Evolutionary conservation across 2,797 vertebrate genomes (phyloP).

Genomic region (Ctenosaura bakeri): DNA sequence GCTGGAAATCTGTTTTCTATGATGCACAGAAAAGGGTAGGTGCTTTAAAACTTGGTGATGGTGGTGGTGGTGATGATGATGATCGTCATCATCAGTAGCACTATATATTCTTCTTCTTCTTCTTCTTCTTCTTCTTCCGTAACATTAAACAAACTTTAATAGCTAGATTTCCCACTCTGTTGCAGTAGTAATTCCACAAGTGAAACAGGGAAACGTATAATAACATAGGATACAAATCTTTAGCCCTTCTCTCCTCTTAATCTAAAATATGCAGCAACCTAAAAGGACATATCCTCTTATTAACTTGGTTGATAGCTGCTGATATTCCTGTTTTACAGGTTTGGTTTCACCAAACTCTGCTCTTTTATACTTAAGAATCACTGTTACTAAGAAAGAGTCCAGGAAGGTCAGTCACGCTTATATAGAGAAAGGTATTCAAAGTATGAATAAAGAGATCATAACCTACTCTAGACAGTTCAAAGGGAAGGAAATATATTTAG

Average conservation of each 20-base stretch:
- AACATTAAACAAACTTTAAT: background rate
- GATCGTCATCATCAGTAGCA: background rate
- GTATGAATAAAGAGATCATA: background rate
- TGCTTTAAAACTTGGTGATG: background rate
- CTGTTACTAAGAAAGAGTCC: background rate
- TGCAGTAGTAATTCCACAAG: background rate
- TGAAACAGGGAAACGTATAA: background rate
- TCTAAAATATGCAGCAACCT: background rate
- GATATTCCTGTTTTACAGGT: background rate
- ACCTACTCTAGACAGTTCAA: background rate
- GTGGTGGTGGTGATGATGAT: background rate
- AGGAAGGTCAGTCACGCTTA: background rate
- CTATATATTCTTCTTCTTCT: too few relatives aligned
- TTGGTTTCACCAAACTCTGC: background rate
- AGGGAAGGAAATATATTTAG: constrained; percentile 32
- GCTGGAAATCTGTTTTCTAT: background rate
- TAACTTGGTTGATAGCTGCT: background rate
- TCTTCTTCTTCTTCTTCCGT: background rate
- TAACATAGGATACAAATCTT: background rate
- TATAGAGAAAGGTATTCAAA: background rate
- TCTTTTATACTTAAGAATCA: constrained; percentile 21
- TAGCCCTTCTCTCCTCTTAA: background rate
- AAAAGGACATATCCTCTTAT: background rate
- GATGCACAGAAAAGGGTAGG: background rate
- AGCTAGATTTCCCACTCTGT: background rate